Evolutionary conservation across 2,888 invertebrate genomes (phyloP).

Genomic region (Andrena bucephala): DNA sequence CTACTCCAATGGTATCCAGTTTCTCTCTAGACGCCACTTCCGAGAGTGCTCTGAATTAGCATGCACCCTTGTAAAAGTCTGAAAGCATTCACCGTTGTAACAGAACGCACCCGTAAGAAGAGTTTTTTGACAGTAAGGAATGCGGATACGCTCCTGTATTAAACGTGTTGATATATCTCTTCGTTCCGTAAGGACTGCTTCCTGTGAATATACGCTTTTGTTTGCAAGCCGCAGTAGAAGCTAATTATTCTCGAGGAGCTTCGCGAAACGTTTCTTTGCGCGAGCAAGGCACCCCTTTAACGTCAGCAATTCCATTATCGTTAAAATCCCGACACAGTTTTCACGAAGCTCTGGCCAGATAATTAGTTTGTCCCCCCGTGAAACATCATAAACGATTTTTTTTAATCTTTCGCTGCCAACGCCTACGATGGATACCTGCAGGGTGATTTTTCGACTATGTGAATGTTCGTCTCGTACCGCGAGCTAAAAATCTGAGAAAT

Average conservation of each 20-base stretch:
- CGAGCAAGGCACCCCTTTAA: neutral
- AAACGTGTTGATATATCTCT: conserved; percentile 55
- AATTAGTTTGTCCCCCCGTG: conserved; percentile 13
- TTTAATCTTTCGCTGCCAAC: conserved; percentile 60
- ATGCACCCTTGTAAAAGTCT: conserved; percentile 62
- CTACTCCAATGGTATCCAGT: conserved; percentile 55
- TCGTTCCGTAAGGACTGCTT: conserved; percentile 62
- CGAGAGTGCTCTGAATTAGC: conserved; percentile 58
- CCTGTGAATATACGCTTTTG: conserved; percentile 68
- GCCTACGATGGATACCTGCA: conserved; percentile 56
- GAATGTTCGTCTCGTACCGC: conserved; percentile 23
- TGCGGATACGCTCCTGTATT: conserved; percentile 57
- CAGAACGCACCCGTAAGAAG: conserved; percentile 61
- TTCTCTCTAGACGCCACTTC: conserved; percentile 60
- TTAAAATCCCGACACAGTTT: neutral
- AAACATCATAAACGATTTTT: conserved; percentile 63
- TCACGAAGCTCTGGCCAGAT: conserved; percentile 21
- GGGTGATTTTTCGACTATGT: conserved; percentile 53
- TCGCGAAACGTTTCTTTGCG: conserved; percentile 16
- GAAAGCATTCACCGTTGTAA: conserved; percentile 50
- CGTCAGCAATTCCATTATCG: too few species aligned
- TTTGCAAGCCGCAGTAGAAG: conserved; percentile 60
- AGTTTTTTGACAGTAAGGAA: conserved; percentile 59
- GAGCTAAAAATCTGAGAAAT: conserved; percentile 5
- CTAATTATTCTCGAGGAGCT: conserved; percentile 18